phyloP scores from a whole-genome alignment of 2,113 vertebrate genomes.

The Nestor notabilis region DNA sequence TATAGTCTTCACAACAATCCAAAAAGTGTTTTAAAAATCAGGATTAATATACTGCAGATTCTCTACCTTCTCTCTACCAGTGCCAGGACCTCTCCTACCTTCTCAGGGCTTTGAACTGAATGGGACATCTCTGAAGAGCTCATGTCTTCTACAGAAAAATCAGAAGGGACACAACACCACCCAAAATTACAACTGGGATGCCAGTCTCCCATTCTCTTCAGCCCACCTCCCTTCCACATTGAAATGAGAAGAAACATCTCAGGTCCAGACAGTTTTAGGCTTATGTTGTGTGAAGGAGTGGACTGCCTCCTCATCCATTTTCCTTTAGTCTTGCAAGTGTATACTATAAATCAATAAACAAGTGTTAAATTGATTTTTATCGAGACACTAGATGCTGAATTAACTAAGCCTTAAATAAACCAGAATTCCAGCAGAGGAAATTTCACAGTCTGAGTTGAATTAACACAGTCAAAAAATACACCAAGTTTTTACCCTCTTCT shows the following conservation, averaged over 20 bases:
- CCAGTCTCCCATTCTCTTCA: not conserved
- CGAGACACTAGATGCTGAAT: not conserved
- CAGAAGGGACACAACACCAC: accelerated
- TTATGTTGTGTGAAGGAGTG: accelerated
- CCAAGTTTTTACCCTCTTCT: not conserved
- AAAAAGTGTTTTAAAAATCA: not conserved
- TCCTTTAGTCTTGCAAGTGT: not conserved
- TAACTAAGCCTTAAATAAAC: not conserved
- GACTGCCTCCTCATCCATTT: not conserved
- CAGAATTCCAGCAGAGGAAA: not conserved
- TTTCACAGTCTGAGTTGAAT: not conserved
- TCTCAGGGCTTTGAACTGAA: accelerated
- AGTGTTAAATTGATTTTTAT: not conserved
- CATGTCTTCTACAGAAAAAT: not conserved
- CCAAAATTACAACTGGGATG: not conserved
- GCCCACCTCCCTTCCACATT: not conserved
- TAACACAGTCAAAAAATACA: not conserved
- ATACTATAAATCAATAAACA: not conserved
- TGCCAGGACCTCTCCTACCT: not conserved
- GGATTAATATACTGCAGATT: not conserved
- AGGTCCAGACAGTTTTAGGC: not conserved
- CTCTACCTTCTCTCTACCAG: not conserved
- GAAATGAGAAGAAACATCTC: not conserved
- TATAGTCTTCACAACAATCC: not conserved
- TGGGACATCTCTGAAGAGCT: not conserved